Base-by-base conservation (phyloP, 2,797 vertebrate species). In the Acropternis orthonyx region DNA sequence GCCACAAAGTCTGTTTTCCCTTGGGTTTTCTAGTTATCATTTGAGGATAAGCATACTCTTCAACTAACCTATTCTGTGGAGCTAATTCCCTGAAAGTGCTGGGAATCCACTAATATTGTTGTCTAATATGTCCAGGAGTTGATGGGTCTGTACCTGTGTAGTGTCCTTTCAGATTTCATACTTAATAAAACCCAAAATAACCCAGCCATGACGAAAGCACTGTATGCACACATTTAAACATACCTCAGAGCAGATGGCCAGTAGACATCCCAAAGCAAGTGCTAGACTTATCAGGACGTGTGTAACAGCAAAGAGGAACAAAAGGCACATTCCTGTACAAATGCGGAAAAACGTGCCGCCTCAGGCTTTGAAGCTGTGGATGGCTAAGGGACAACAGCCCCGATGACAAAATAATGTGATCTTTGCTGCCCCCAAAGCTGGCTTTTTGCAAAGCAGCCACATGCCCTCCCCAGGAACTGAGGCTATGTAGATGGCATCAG, bases 1-100 rank as follows among this genome's bases (percentile, higher is more conserved):
- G 84, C 63, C 89, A 92, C 54, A 26, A 74, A 89, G 83, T 51
- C 92, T 69, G 63, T 87, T 94, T 92, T 91, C 93, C 85, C 80
- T 79, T 77, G 77, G 41, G 91, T 69, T 61, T 78, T 91, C 75
- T 51, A 81, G 71, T 89, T 89, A 92, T 79, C 83, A 91, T 93
- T 85, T 75, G 56, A 77, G 55, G 84, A 79, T 76, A 95, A 95
- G 95, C 79, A 92, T 36, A 89, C n/a, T 95, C 90, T 93, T 55
- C 63, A 88, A 44, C 28, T 55, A 90, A 85, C 37, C 52, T 69
- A 6, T 72, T 76, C 73, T 49, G 20, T 56, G 32, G 26, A 91
- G 44, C 37, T 80, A 88, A 79, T 58, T 81, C 61, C 71, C 67
- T 73, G n/a, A 41, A 84, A 94, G 43, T 52, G 58, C 63, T 51